Conservation (phyloP, 1,140 invertebrate species). For the Drosophila ficusphila region DNA sequence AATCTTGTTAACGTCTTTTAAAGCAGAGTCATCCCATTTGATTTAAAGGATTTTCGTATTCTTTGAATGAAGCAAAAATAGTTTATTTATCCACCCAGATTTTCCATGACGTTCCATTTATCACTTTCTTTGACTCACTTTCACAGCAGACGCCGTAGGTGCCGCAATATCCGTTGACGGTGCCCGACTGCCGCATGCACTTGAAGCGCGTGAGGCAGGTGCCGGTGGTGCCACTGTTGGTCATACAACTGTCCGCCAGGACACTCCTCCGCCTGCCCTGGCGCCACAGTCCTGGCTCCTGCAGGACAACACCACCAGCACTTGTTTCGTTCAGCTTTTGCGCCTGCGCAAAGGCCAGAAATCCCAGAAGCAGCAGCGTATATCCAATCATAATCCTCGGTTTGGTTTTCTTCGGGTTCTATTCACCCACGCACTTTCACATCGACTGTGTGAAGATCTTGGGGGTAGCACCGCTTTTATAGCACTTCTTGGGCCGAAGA, state of each 20-base stretch:
- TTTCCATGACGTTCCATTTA: background rate
- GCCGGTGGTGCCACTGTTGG: conserved; percentile 85
- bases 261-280: conserved; percentile 53
- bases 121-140: conserved; percentile 85
- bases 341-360: conserved; percentile 28
- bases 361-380: conserved; percentile 11
- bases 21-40: no score
- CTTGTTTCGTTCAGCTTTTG: conserved; percentile 41
- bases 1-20: no score
- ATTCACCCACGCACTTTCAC: conserved; percentile 64
- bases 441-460: conserved; percentile 43
- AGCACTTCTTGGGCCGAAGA: conserved; percentile 25
- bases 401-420: background rate
- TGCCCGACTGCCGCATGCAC: conserved; percentile 86
- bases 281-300: conserved; percentile 48
- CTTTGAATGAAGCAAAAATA: no score
- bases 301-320: background rate
- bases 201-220: conserved; percentile 89
- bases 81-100: background rate
- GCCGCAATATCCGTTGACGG: conserved; percentile 87
- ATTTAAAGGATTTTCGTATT: no score
- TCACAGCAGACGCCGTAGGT: conserved; percentile 88
- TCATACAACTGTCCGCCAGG: conserved; percentile 62
- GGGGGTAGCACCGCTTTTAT: conserved; percentile 56
- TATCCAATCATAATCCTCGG: conserved; percentile 47